These are phyloP conservation scores for Caenorhabditis sp. DNA, from an alignment of 2,888 invertebrate genomes.

Conservation along the genomic window DNA sequence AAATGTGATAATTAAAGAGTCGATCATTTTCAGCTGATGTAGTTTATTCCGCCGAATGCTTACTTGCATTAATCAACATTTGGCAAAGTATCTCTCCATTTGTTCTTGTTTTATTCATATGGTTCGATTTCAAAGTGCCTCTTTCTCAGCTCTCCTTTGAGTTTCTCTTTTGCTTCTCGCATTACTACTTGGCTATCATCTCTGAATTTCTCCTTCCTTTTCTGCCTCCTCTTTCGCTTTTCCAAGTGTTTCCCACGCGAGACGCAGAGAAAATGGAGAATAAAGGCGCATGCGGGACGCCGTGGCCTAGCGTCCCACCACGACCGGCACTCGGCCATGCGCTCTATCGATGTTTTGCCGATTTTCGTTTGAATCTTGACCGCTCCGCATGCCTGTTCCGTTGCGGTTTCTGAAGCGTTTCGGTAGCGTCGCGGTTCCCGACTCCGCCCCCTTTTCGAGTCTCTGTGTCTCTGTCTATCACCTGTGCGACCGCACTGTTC, in stretches of 20 bases:
- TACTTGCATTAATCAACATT: no score
- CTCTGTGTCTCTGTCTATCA: constrained; percentile 49
- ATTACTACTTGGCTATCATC: not conserved
- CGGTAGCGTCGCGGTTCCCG: constrained; percentile 55
- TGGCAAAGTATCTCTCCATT: no score
- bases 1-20: no score
- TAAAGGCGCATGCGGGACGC: constrained; percentile 7
- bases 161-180: no score
- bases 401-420: constrained; percentile 58
- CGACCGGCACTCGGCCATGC: constrained; percentile 9
- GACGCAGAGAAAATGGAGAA: constrained; percentile 22
- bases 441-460: constrained; percentile 39
- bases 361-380: constrained; percentile 46
- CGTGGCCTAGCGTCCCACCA: constrained; percentile 24
- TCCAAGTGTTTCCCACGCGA: not conserved
- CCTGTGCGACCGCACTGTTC: constrained; percentile 22
- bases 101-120: no score
- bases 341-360: constrained; percentile 43
- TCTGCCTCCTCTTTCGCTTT: not conserved
- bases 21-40: no score
- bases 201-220: not conserved
- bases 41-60: no score
- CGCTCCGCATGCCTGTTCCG: constrained; percentile 60
- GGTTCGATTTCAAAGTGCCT: no score
- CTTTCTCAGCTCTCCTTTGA: no score